phyloP scores from a whole-genome alignment of 92 coral and sea anemone species.

The Hydrozoanthus gracilis region DNA sequence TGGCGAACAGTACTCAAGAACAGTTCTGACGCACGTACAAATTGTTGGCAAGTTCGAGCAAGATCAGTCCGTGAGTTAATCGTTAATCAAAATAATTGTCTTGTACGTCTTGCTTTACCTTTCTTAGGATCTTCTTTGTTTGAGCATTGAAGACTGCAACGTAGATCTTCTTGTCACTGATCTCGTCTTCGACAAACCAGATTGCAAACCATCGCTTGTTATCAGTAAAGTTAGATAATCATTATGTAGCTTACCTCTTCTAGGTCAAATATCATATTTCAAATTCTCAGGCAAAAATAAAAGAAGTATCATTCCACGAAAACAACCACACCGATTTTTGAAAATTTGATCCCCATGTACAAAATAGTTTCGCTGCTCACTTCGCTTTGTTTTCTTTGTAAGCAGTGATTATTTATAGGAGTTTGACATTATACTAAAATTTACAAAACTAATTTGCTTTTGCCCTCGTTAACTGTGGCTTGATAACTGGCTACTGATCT shows the following conservation, averaged over 20 bases:
- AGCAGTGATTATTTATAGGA: no score
- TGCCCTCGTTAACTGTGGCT: no score
- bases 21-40: no score
- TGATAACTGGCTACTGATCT: no score
- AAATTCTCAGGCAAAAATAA: no score
- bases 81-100: background rate
- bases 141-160: slow-evolving; percentile 1
- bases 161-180: background rate
- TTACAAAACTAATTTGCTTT: no score
- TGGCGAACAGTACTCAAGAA: no score
- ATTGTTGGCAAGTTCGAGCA: background rate
- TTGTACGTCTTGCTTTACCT: background rate
- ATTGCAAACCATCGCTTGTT: background rate
- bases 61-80: background rate
- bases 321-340: background rate
- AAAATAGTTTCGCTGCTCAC: slow-evolving; percentile 5
- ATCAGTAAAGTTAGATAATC: no score
- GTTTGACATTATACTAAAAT: no score
- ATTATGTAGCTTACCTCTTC: background rate
- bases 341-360: background rate
- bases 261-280: background rate
- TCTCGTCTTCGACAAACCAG: slow-evolving; percentile 8
- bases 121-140: background rate
- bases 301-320: background rate
- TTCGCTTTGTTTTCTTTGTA: background rate